These are phyloP conservation scores for Monopterus albus DNA, from an alignment of 2,113 vertebrate species.

Conservation along the genomic window DNA sequence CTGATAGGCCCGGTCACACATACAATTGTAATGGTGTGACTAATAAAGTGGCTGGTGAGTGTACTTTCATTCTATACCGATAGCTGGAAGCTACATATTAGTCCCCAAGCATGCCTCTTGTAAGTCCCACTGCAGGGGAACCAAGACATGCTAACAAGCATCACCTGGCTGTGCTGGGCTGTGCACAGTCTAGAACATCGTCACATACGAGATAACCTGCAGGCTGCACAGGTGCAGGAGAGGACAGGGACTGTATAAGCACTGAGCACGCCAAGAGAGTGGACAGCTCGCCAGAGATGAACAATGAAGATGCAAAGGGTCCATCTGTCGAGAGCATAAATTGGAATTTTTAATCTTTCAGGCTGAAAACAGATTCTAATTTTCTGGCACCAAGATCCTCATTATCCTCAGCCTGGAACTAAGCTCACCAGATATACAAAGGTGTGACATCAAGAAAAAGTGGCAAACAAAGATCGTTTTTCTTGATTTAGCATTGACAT, in stretches of 20 bases:
- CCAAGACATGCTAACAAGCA: constrained; percentile 27
- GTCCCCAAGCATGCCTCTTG: background rate
- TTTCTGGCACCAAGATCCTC: constrained; percentile 27
- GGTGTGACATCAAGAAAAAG: background rate
- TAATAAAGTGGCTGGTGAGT: constrained; percentile 42
- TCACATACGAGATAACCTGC: constrained; percentile 23
- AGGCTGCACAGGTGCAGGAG: background rate
- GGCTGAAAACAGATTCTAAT: constrained; percentile 21
- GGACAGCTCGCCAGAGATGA: constrained; percentile 32
- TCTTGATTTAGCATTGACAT: background rate
- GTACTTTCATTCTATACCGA: constrained; percentile 18
- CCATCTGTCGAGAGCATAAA: constrained; percentile 55
- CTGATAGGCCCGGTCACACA: too few relatives aligned
- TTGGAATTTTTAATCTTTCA: constrained; percentile 40
- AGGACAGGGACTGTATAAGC: background rate
- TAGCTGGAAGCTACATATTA: constrained; percentile 33
- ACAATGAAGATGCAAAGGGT: constrained; percentile 47
- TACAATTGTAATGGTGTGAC: too few relatives aligned
- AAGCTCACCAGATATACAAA: background rate
- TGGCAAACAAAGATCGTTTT: background rate
- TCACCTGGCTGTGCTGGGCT: constrained; percentile 25
- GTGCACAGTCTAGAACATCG: background rate
- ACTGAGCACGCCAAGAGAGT: background rate
- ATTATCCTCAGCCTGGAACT: constrained; percentile 26
- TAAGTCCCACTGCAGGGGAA: constrained; percentile 13